Base-by-base conservation (phyloP, 1,140 invertebrate species). In the Drosophila burlai region DNA sequence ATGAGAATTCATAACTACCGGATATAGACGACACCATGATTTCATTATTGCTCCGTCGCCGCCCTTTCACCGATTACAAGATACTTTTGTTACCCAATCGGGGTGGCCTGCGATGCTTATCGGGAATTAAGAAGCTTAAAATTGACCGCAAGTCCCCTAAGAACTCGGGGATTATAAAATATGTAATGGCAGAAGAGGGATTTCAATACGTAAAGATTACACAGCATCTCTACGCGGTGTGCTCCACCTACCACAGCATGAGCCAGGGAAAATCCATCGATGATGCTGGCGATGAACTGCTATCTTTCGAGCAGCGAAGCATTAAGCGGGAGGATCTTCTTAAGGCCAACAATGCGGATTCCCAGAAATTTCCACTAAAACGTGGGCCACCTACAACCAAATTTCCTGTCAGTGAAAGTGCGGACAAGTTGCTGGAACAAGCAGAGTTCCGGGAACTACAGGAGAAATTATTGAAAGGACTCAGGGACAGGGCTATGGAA, bases 11-110 rank as follows among this genome's bases (percentile, higher is more conserved):
- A 36, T 21, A 29, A 40, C 29, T 13, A 26, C 52, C 45, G 54
- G 24, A 52, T 61, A 74, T 43, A 73, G 45, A 73, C 26, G 34
- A 73, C 18, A 74, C 16, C 26, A 74, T 74, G 71, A 61, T 61
- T 50, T 73, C 68, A 5, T 61, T 71, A 6, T 18, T 60, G 24
- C 18, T 61, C 15, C 47, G 57, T 13, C 46, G 40, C 5, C 46
- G 24, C 5, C 45, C 29, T 21, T 60, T 40, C 11, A 9, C 15
- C 15, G 38, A 36, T 16, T 43, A 60, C 36, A 74, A 60, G 38
- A 40, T 31, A 18, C 38, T 40, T 6, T 9, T 34, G 4, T 13
- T 24, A 16, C 13, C 46, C 21, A 47, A 26, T 26, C 46, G n/a
- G 1, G 18, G 21, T 31, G 54, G 54, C 26, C 31, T 16, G 6